Evolutionary conservation across 1,140 invertebrate species (phyloP).

Genomic region (Papilio aristodemus): DNA sequence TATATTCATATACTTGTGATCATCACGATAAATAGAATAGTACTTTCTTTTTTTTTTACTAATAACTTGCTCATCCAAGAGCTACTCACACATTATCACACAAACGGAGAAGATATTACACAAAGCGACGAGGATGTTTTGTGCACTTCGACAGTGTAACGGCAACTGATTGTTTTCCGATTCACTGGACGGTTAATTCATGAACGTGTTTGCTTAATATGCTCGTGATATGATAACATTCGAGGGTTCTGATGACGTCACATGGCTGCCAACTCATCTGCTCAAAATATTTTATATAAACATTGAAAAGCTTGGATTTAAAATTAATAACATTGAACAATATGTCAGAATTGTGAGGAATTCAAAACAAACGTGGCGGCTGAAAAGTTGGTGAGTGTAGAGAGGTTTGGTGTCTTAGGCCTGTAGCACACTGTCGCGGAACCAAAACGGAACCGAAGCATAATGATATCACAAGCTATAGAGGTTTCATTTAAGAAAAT

Average conservation of each 20-base stretch:
- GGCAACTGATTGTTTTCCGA: slow-evolving; percentile 18
- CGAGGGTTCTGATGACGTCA: neutral
- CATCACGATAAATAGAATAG: no score
- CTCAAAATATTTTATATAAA: slow-evolving; percentile 17
- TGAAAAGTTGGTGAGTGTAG: neutral
- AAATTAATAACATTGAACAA: slow-evolving; percentile 6
- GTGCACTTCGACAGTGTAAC: neutral
- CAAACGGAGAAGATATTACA: neutral
- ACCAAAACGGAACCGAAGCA: no score
- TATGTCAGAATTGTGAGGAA: neutral
- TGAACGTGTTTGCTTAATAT: slow-evolving; percentile 19
- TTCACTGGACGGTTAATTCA: slow-evolving; percentile 9
- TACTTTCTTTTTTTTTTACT: no score
- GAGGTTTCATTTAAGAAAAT: no score
- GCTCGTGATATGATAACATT: slow-evolving; percentile 22
- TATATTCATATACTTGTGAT: no score
- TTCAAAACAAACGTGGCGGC: neutral
- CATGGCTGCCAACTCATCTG: neutral
- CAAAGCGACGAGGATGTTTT: slow-evolving; percentile 5
- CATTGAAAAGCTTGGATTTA: slow-evolving; percentile 8
- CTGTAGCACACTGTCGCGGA: no score
- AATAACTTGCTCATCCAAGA: no score
- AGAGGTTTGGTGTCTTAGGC: neutral
- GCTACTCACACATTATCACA: slow-evolving; percentile 17
- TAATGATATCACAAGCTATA: no score